Evolutionary conservation across 2,113 vertebrate species (phyloP).

Genomic region (Sturnus vulgaris): DNA sequence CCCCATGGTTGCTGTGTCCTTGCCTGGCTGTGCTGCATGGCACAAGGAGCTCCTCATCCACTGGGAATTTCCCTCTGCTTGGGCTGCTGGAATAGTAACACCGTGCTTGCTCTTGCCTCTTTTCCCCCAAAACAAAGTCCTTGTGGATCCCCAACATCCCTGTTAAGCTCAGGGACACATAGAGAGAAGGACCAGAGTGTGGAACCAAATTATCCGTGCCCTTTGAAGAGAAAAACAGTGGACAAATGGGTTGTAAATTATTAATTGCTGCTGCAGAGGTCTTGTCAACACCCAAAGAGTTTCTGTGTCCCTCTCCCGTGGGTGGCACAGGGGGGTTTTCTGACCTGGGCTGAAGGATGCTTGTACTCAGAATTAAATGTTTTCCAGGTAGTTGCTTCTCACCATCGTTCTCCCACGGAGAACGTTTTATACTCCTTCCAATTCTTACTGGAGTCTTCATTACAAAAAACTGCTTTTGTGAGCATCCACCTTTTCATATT

Average conservation of each 20-base stretch:
- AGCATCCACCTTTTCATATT: background rate
- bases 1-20: rapidly evolving
- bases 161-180: rapidly evolving
- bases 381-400: background rate
- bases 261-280: background rate
- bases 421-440: background rate
- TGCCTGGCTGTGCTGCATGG: background rate
- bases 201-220: background rate
- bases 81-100: background rate
- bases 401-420: rapidly evolving
- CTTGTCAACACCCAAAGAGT: background rate
- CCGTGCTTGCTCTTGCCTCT: background rate
- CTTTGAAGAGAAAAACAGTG: background rate
- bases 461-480: background rate
- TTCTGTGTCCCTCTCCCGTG: background rate
- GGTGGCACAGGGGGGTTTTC: background rate
- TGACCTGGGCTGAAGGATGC: background rate
- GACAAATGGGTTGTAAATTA: background rate
- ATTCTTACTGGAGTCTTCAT: background rate
- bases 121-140: background rate
- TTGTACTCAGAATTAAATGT: background rate
- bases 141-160: rapidly evolving
- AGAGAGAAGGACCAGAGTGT: background rate
- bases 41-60: background rate
- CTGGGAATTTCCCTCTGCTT: background rate